A percentile compares a stretch with the other conserved stretches of the same genome.
Conservation (phyloP, 2,797 vertebrate genomes). For the Anisognathus igniventris region DNA sequence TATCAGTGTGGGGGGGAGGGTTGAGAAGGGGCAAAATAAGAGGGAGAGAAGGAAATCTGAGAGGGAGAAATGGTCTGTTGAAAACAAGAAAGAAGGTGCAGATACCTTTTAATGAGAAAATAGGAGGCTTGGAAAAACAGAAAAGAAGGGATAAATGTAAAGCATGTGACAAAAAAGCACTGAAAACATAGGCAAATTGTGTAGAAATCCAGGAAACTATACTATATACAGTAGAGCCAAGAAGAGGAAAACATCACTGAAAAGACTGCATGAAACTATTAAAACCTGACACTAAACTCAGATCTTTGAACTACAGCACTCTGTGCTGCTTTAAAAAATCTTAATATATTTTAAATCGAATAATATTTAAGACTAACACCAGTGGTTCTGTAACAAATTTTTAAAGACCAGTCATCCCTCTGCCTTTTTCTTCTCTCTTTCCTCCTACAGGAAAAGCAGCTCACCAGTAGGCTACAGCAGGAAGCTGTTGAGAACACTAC, state of each 20-base stretch:
- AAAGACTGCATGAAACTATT: background rate
- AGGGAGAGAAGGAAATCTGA: background rate
- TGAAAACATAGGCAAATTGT: background rate
- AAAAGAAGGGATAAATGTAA: background rate
- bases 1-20: rapidly evolving
- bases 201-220: background rate
- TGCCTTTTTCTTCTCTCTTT: background rate
- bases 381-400: background rate
- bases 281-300: background rate
- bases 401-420: background rate
- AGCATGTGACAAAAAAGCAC: background rate
- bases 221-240: background rate
- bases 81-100: background rate
- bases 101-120: background rate
- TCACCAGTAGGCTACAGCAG: background rate
- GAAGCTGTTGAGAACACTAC: background rate
- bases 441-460: background rate
- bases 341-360: background rate
- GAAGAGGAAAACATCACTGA: background rate
- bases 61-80: background rate
- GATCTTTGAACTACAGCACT: background rate
- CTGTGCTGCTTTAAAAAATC: background rate
- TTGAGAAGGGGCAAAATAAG: background rate
- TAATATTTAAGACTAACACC: background rate
- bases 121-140: background rate